These are phyloP conservation scores for Pleuronectes platessa DNA, from an alignment of 2,113 vertebrate species.

Conservation along the genomic window DNA sequence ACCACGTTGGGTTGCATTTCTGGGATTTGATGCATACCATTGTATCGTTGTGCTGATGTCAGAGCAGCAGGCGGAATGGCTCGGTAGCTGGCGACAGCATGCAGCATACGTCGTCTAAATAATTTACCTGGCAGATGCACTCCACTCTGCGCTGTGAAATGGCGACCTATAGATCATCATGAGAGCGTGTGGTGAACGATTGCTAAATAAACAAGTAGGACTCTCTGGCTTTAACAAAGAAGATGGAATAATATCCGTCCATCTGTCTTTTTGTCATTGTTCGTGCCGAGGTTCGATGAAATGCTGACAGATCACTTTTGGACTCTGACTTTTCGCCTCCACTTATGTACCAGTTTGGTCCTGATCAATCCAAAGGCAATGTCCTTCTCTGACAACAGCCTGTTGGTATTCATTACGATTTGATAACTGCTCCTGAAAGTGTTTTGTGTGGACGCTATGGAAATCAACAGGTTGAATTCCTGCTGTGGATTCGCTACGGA, in stretches of 20 bases:
- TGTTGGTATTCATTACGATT: neutral
- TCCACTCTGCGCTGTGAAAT: neutral
- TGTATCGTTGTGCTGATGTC: constrained; percentile 24
- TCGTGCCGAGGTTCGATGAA: no score
- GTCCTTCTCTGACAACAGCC: no score
- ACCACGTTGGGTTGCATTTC: constrained; percentile 24
- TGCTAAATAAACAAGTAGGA: neutral
- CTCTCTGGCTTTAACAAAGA: neutral
- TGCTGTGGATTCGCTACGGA: neutral
- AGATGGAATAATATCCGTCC: neutral
- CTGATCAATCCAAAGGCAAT: no score
- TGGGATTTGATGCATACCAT: constrained; percentile 19
- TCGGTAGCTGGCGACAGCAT: constrained; percentile 27
- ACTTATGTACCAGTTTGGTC: no score
- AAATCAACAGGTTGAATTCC: neutral
- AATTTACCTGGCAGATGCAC: constrained; percentile 50
- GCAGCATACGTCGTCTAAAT: constrained; percentile 58
- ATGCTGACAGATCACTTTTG: no score
- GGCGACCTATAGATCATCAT: neutral
- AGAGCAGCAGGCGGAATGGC: constrained; percentile 25
- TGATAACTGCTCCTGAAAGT: neutral
- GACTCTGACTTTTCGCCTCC: no score
- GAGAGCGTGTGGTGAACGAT: neutral
- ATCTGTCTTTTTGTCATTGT: neutral
- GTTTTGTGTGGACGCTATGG: neutral